Percentiles rank a stretch among this genome's conserved stretches.
phyloP scores from a whole-genome alignment of 2,113 vertebrate species.

The Stegastes partitus region DNA sequence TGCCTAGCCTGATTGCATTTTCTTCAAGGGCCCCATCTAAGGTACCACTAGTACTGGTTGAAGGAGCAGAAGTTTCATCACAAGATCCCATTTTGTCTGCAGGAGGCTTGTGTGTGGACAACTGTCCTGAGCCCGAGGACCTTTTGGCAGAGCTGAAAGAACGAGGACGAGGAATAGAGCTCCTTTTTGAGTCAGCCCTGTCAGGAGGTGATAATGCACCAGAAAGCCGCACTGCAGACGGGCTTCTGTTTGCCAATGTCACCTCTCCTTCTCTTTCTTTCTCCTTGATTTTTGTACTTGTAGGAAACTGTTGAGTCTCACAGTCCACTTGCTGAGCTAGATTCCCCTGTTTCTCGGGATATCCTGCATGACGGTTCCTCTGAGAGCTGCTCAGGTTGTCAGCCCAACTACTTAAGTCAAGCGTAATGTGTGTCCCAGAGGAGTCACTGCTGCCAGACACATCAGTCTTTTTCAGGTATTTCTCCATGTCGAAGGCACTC shows the following conservation, averaged over 20 bases:
- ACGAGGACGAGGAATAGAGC: conserved; percentile 62
- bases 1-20: conserved; percentile 32
- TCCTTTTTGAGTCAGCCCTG: conserved; percentile 52
- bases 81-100: conserved; percentile 15
- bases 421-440: conserved; percentile 74
- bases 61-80: conserved; percentile 9
- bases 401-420: conserved; percentile 75
- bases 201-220: conserved; percentile 16
- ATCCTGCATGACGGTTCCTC: conserved; percentile 33
- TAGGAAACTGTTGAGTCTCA: background rate
- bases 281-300: conserved; percentile 5
- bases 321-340: conserved; percentile 1
- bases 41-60: conserved; percentile 7
- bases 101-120: conserved; percentile 19
- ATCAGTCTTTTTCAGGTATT: conserved; percentile 89
- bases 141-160: conserved; percentile 50
- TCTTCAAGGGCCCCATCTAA: conserved; percentile 10
- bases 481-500: conserved; percentile 90
- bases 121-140: conserved; percentile 50
- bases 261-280: background rate
- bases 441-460: conserved; percentile 78
- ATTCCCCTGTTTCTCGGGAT: conserved; percentile 19
- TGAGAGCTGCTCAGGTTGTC: conserved; percentile 57
- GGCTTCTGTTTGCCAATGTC: background rate
- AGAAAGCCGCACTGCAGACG: background rate